Evolutionary conservation across 2,888 invertebrate genomes (phyloP).

Genomic region (Ypsolopha sequella): DNA sequence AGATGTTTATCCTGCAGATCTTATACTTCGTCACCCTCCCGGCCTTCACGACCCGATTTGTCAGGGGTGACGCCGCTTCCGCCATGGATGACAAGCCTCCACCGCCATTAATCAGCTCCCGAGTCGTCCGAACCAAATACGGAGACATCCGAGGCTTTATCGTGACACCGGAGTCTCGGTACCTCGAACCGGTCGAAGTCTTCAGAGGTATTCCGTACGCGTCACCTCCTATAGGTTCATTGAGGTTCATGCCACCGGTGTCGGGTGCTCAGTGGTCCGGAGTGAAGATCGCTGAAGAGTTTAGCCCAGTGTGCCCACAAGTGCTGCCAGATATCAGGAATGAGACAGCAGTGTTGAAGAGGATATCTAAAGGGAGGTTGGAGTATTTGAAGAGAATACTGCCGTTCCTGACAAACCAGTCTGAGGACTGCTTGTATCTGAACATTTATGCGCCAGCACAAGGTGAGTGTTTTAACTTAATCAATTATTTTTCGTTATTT

Average conservation of each 20-base stretch:
- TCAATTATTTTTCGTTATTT: constrained; percentile 4
- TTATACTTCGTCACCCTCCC: constrained; percentile 64
- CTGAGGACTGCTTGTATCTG: constrained; percentile 96
- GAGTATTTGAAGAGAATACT: constrained; percentile 90
- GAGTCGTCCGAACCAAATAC: constrained; percentile 89
- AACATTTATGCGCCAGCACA: constrained; percentile 97
- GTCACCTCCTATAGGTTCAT: constrained; percentile 87
- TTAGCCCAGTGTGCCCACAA: constrained; percentile 95
- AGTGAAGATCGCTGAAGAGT: constrained; percentile 87
- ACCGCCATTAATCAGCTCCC: constrained; percentile 76
- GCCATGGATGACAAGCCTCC: constrained; percentile 61
- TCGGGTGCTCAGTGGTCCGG: constrained; percentile 94
- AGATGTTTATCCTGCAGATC: constrained; percentile 57
- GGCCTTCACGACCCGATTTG: constrained; percentile 51
- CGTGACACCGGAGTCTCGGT: constrained; percentile 83
- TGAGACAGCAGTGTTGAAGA: constrained; percentile 83
- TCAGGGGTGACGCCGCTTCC: constrained; percentile 50
- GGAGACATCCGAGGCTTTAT: constrained; percentile 90
- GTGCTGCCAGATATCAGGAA: constrained; percentile 87
- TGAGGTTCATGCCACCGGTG: constrained; percentile 97
- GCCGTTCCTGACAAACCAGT: constrained; percentile 90
- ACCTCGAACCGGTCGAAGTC: constrained; percentile 90
- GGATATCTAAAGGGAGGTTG: constrained; percentile 90
- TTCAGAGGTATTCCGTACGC: constrained; percentile 96
- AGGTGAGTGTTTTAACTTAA: constrained; percentile 73